phyloP scores from a whole-genome alignment of 2,113 vertebrate genomes.

The Oophaga pumilio region DNA sequence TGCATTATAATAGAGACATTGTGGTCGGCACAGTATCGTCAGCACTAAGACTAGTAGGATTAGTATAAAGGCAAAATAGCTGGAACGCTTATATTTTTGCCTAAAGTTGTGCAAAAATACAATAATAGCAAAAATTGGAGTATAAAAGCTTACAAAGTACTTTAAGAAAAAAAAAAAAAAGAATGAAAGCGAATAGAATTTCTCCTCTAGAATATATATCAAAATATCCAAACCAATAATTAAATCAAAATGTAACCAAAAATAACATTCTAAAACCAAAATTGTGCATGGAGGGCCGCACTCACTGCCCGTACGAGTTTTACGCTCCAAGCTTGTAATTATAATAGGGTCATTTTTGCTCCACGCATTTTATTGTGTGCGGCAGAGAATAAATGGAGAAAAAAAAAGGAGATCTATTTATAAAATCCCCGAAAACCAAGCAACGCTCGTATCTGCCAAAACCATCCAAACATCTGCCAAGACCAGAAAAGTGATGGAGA shows the following conservation, averaged over 20 bases:
- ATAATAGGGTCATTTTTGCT: conserved; percentile 1
- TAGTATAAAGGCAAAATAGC: too few species aligned
- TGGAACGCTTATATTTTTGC: too few species aligned
- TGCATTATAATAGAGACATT: too few species aligned
- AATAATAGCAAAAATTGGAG: too few species aligned
- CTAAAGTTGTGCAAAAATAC: too few species aligned
- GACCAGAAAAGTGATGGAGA: background rate
- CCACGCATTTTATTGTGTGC: conserved; percentile 11
- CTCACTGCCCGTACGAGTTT: background rate
- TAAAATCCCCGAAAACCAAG: conserved; percentile 22
- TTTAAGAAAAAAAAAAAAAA: too few species aligned
- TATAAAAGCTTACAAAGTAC: too few species aligned
- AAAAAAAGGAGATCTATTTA: conserved; percentile 2
- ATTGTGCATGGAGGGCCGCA: background rate
- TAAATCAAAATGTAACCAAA: background rate
- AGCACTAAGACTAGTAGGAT: too few species aligned
- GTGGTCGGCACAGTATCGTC: too few species aligned
- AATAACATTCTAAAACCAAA: background rate
- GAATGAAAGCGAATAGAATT: background rate
- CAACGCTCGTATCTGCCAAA: conserved; percentile 17
- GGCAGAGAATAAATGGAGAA: background rate
- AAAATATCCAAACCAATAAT: background rate
- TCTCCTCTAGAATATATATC: background rate
- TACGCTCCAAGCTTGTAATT: background rate
- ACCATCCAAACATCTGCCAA: conserved; percentile 39